Conservation (phyloP, 1,140 invertebrate genomes). For the Caenorhabditis brenneri region DNA sequence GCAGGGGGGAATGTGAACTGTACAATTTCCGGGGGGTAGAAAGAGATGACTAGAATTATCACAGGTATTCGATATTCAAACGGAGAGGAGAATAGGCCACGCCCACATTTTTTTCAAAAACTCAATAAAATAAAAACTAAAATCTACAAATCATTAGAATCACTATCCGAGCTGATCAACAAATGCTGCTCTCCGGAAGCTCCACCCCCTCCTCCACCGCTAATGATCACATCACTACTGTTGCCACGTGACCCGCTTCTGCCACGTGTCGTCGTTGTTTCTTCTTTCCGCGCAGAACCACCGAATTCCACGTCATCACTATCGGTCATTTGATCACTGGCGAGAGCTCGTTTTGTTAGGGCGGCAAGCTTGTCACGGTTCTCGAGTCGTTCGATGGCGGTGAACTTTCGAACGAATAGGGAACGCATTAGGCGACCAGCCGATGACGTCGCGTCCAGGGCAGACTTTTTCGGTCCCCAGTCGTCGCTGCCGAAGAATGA, state of each 20-base stretch:
- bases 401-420: slow-evolving; percentile 49
- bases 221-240: neutral
- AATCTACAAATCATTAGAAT: neutral
- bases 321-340: slow-evolving; percentile 29
- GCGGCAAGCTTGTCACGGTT: slow-evolving; percentile 43
- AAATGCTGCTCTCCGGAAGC: neutral
- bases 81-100: too few species aligned
- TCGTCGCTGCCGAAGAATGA: slow-evolving; percentile 38
- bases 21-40: neutral
- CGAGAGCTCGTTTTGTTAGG: slow-evolving; percentile 14
- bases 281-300: neutral
- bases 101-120: neutral
- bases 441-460: slow-evolving; percentile 23
- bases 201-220: slow-evolving; percentile 5
- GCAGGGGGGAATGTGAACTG: neutral
- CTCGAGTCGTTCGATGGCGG: slow-evolving; percentile 41
- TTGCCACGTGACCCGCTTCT: neutral
- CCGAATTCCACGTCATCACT: slow-evolving; percentile 22
- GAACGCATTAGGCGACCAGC: slow-evolving; percentile 24
- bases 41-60: slow-evolving; percentile 7
- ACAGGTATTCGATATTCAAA: neutral
- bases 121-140: neutral
- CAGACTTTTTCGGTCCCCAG: slow-evolving; percentile 16
- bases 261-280: too few species aligned
- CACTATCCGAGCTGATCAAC: neutral